phyloP scores from a whole-genome alignment of 2,113 vertebrate species.

The Cyanocitta stelleri region DNA sequence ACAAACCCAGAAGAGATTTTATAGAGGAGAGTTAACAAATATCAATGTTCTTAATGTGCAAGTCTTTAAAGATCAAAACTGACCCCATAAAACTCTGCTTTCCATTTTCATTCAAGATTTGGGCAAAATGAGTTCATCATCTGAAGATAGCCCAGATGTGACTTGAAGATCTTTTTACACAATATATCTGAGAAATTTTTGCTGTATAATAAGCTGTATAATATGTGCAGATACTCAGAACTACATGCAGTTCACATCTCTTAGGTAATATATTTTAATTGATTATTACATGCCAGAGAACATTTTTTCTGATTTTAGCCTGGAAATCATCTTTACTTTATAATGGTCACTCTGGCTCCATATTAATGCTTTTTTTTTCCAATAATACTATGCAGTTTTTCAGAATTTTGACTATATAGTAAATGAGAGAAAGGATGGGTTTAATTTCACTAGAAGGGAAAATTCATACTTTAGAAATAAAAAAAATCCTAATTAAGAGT shows the following conservation, averaged over 20 bases:
- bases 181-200: not conserved
- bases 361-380: not conserved
- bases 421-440: not conserved
- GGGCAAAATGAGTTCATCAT: not conserved
- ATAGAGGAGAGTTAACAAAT: not conserved
- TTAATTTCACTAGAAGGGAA: not conserved
- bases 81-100: not conserved
- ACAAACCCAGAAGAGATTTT: not conserved
- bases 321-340: not conserved
- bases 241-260: not conserved
- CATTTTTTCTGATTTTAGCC: not conserved
- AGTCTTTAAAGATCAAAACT: not conserved
- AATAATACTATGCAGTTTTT: not conserved
- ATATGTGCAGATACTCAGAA: not conserved
- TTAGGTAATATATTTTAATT: not conserved
- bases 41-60: not conserved
- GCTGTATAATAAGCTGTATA: not conserved
- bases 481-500: not conserved
- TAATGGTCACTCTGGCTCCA: not conserved
- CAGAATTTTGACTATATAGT: not conserved
- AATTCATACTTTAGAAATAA: not conserved
- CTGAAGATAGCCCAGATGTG: not conserved
- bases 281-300: not conserved
- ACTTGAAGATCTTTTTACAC: not conserved
- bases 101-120: not conserved